Conservation (phyloP, 2,888 invertebrate genomes). For the Brachynemurus nebulosus region DNA sequence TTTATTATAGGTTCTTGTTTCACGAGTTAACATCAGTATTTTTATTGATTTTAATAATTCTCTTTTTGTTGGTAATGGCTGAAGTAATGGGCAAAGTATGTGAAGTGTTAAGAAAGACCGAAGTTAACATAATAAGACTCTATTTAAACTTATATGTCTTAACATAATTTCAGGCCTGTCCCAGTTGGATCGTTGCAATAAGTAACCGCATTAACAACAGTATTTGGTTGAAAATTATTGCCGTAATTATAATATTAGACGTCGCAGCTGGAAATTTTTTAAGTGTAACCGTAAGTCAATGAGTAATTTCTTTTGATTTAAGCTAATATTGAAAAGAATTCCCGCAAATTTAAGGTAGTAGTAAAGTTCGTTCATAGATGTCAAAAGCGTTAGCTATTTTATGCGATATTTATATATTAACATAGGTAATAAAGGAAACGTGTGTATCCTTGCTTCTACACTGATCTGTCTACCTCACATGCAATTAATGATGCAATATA, state of each 20-base stretch:
- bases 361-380: too few relatives aligned
- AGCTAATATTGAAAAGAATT: too few relatives aligned
- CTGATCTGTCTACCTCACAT: too few relatives aligned
- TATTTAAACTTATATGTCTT: neutral
- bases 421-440: too few relatives aligned
- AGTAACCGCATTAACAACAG: conserved; percentile 42
- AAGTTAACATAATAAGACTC: neutral
- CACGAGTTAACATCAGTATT: neutral
- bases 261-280: neutral
- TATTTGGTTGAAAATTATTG: conserved; percentile 38
- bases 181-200: conserved; percentile 34
- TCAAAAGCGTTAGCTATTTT: too few relatives aligned
- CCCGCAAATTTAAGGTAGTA: too few relatives aligned
- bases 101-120: neutral
- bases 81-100: neutral
- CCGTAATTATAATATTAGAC: conserved; percentile 19
- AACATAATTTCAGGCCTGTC: conserved; percentile 26
- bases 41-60: neutral
- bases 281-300: neutral
- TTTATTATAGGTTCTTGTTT: neutral
- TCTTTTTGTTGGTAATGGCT: neutral
- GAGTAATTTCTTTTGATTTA: neutral
- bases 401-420: too few relatives aligned
- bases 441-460: too few relatives aligned
- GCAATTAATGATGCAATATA: too few relatives aligned